Conservation (phyloP, 2,797 vertebrate genomes). For the Leuciscus waleckii region DNA sequence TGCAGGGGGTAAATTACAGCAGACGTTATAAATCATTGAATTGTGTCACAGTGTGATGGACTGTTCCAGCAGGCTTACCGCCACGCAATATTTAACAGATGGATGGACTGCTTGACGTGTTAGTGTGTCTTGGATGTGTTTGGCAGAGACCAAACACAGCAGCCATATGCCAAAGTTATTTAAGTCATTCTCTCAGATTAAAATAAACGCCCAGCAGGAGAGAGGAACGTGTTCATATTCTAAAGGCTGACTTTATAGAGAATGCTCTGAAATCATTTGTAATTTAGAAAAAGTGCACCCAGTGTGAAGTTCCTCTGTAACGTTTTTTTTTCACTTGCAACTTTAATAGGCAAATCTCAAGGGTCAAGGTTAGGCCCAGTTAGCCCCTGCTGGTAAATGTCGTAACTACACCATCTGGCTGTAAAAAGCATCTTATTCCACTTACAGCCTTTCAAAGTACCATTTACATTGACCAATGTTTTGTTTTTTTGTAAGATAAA, state of each 20-base stretch:
- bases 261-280: conserved; percentile 1
- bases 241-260: background rate
- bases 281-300: background rate
- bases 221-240: background rate
- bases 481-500: background rate
- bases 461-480: background rate
- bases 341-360: background rate
- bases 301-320: background rate
- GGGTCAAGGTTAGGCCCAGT: background rate
- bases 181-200: conserved; percentile 21
- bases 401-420: background rate
- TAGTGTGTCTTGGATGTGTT: conserved; percentile 42
- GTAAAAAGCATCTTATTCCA: background rate
- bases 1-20: conserved; percentile 36
- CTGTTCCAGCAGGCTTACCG: conserved; percentile 28
- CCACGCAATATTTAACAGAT: conserved; percentile 54
- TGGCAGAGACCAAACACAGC: conserved; percentile 68
- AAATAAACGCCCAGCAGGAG: background rate
- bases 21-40: conserved; percentile 29
- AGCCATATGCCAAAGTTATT: conserved; percentile 62
- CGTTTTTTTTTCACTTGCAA: background rate
- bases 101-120: conserved; percentile 56
- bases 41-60: conserved; percentile 45
- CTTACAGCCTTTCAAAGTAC: background rate
- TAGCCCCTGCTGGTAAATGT: background rate